phyloP scores from a whole-genome alignment of 2,113 vertebrate species.

The Cichladusa arquata region DNA sequence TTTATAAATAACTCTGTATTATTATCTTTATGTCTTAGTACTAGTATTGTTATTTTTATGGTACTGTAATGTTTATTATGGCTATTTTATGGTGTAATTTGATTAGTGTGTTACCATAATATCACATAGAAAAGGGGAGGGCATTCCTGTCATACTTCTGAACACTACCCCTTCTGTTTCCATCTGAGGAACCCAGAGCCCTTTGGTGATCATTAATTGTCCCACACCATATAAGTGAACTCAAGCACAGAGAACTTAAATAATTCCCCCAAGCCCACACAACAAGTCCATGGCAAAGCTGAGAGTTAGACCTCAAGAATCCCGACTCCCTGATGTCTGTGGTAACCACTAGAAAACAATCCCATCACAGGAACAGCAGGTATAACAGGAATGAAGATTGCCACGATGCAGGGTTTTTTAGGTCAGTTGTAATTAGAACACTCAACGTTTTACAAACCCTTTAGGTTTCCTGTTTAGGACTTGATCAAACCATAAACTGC shows the following conservation, averaged over 20 bases:
- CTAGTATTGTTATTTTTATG: slow-evolving; percentile 62
- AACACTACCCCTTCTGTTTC: slow-evolving; percentile 55
- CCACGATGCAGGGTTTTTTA: background rate
- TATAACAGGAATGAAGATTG: slow-evolving; percentile 46
- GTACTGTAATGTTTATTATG: slow-evolving; percentile 60
- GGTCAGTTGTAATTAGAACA: slow-evolving; percentile 52
- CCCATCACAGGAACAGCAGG: slow-evolving; percentile 18
- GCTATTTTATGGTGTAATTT: slow-evolving; percentile 61
- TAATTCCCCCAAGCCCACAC: slow-evolving; percentile 59
- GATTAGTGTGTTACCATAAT: slow-evolving; percentile 47
- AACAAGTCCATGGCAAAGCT: slow-evolving; percentile 46
- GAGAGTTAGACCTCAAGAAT: slow-evolving; percentile 1
- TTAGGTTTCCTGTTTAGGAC: slow-evolving; percentile 60
- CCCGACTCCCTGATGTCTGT: slow-evolving; percentile 6
- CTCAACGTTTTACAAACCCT: slow-evolving; percentile 51
- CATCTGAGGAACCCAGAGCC: slow-evolving; percentile 45
- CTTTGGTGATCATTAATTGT: slow-evolving; percentile 66
- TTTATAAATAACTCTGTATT: slow-evolving; percentile 56
- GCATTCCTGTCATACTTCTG: slow-evolving; percentile 56
- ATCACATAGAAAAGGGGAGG: slow-evolving; percentile 45
- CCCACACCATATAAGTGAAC: slow-evolving; percentile 55
- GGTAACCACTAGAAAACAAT: slow-evolving; percentile 36
- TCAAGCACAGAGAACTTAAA: slow-evolving; percentile 40
- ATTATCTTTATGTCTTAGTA: slow-evolving; percentile 51
- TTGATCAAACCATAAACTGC: slow-evolving; percentile 64